phyloP scores from a whole-genome alignment of 2,888 invertebrate genomes.

The Tridacna gigas region DNA sequence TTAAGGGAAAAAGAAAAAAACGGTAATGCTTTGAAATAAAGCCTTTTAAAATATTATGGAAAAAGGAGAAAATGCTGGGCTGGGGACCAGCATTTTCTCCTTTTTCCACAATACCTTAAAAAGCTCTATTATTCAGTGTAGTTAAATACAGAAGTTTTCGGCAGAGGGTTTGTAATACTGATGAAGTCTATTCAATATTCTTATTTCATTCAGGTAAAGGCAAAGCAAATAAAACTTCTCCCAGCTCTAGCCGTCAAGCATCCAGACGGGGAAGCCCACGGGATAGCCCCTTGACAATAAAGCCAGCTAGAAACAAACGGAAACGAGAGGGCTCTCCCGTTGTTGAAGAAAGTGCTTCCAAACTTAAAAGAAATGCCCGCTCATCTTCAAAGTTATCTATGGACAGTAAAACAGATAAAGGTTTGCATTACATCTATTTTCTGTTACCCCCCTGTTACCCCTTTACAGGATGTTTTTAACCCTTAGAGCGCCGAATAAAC shows the following conservation, averaged over 20 bases:
- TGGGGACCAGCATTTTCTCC: background rate
- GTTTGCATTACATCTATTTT: background rate
- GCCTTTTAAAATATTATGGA: too few relatives aligned
- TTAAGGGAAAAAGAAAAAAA: too few relatives aligned
- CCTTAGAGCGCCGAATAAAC: too few relatives aligned
- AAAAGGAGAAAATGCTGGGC: too few relatives aligned
- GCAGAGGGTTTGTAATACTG: too few relatives aligned
- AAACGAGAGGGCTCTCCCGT: conserved; percentile 54
- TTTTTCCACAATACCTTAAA: conserved; percentile 7
- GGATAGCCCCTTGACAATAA: conserved; percentile 74
- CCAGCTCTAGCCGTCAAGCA: conserved; percentile 49
- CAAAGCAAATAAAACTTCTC: conserved; percentile 47
- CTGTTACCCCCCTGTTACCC: too few relatives aligned
- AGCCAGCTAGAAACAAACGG: conserved; percentile 52
- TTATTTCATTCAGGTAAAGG: conserved; percentile 32
- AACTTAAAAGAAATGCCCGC: conserved; percentile 63
- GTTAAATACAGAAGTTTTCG: too few relatives aligned
- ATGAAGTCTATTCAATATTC: too few relatives aligned
- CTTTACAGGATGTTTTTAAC: too few relatives aligned
- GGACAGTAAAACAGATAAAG: conserved; percentile 45
- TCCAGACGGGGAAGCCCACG: conserved; percentile 74
- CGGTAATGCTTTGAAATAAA: too few relatives aligned
- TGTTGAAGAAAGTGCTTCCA: conserved; percentile 58
- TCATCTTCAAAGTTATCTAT: conserved; percentile 68
- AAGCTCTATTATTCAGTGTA: too few relatives aligned